Evolutionary conservation across 2,888 invertebrate genomes (phyloP), one percentile per base, ranked within the genome.

Genomic region (Eristalis pertinax): DNA sequence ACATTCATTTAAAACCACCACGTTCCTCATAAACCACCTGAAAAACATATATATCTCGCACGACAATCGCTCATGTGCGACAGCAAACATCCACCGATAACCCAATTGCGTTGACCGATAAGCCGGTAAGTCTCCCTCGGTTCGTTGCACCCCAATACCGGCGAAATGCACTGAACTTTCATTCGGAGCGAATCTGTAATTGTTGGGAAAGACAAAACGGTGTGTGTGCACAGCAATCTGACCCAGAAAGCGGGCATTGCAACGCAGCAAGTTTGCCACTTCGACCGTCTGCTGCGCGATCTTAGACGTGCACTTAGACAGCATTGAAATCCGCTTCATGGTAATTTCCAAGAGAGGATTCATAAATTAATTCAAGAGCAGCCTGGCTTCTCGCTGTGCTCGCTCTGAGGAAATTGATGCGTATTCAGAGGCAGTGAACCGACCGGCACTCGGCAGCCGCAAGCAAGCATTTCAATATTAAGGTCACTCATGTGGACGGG

Each of bases 401-500:
- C 32, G 10, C 7, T 65, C 65, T 65, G 35, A 56, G 19, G 15
- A 43, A 76, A 43, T 77, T 56, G 70, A 78, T 70, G 64, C 58
- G 58, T 43, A 50, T 60, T 26, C 22, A 60, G 15, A 32, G 19
- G 15, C 43, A 50, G 13, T 26, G 60, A 38, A 41, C 32, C 22
- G 13, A 5, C 41, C 32, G 32, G 32, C 32, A 32, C 4, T 1
- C 4, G 7, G 5, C 32, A 32, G 73, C 60, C 50, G 60, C n/a
- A n/a, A n/a, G 38, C 43, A 62, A 69, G 64, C 72, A 72, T 67
- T 75, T 67, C 74, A 74, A 64, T 63, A 74, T 72, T 74, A 76
- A 72, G 76, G 82, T 72, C 76, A 76, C 35, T 76, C 76, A 76
- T 76, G 76, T 82, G 70, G 65, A 82, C 60, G 41, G 60, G 62